Evolutionary conservation across 2,888 invertebrate genomes (phyloP), one percentile per base, ranked within the genome.

Genomic region (Chesias legatella): DNA sequence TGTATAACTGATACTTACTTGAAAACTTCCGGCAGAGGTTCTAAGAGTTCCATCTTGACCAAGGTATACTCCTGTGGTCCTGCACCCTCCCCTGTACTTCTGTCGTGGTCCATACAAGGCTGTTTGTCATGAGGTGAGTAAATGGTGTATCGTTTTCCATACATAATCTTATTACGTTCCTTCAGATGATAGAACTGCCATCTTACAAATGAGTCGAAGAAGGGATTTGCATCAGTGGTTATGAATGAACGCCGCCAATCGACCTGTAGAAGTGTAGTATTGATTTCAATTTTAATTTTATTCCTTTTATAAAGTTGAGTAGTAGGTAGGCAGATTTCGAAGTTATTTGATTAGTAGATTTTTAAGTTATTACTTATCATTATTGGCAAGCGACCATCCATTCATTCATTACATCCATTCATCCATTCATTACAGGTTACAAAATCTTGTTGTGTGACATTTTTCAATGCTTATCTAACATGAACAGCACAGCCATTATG

Each of bases 101-200:
- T 91, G 78, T 99, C 99, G 73, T 99, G 99, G 79, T 99, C 99
- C 99, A 99, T 99, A 73, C 99, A 99, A 0, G 99, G 99, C 74
- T 99, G 99, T 6, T 94, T 94, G 82, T 99, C 99, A 65, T 95
- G 92, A 0, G 98, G 98, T 0, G 98, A 99, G 79, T 92, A 99
- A 53, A 99, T 95, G 0, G 98, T 98, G 70, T 98, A 95, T 4
- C 99, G 90, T 85, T 99, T 99, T 9, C 99, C 99, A 85, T 96
- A 99, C 86, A 96, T 93, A 17, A 99, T 92, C 83, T 98, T 98
- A 48, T 96, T 95, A 30, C 93, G 90, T 45, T 93, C 93, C 70
- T 93, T 96, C 11, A 99, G 86, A 52, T 94, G 93, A 43, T 93
- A 79, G 76, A 96, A 99, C 78, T 99, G 99, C 99, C 99, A 99